phyloP scores from a whole-genome alignment of 1,140 invertebrate genomes.

The Lepidurus packardi region DNA sequence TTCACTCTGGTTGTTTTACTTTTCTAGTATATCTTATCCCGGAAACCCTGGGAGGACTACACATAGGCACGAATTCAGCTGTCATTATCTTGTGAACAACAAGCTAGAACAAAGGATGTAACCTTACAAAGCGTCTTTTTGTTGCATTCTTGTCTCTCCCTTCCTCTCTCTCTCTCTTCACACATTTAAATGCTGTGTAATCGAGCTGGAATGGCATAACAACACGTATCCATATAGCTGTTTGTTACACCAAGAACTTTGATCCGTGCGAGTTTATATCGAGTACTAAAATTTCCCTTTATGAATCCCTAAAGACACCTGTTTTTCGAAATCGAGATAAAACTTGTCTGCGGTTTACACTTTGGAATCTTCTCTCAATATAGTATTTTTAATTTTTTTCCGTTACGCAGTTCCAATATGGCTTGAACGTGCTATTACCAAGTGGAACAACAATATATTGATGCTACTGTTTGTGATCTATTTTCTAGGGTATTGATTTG shows the following conservation, averaged over 20 bases:
- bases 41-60: conserved; percentile 2
- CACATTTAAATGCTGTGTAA: not conserved
- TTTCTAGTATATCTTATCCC: not conserved
- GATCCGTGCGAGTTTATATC: no score
- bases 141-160: not conserved
- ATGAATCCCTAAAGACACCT: no score
- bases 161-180: not conserved
- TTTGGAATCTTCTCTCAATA: no score
- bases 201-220: not conserved
- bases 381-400: no score
- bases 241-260: not conserved
- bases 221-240: not conserved
- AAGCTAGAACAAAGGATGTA: not conserved
- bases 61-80: conserved; percentile 21
- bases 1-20: not conserved
- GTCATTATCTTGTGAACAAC: conserved; percentile 22
- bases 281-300: no score
- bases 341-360: no score
- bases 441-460: not conserved
- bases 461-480: not conserved
- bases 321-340: no score
- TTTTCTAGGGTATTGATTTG: conserved; percentile 19
- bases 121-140: not conserved
- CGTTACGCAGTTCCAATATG: no score
- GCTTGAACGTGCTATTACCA: no score